A percentile compares a stretch with the other conserved stretches of the same genome.
These are phyloP conservation scores for Parauchenoglanis ngamensis DNA, from an alignment of 2,797 vertebrate species.

Conservation along the genomic window DNA sequence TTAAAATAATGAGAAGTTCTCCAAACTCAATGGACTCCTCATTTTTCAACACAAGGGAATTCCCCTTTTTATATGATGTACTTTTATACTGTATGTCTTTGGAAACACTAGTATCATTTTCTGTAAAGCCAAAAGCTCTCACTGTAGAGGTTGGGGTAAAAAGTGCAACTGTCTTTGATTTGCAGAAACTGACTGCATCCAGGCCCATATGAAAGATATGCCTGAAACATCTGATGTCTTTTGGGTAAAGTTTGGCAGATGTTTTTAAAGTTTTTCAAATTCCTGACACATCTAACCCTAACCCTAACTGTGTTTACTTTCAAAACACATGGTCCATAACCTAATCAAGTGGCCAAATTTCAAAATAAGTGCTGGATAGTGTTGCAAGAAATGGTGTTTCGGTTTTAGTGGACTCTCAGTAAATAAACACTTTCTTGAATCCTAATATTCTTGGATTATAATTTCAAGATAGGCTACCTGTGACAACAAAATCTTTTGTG, in stretches of 20 bases:
- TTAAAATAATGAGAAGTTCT: background rate
- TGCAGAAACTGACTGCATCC: conserved; percentile 45
- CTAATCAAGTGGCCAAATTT: conserved; percentile 30
- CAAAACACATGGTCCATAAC: conserved; percentile 48
- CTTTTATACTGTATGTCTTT: conserved; percentile 43
- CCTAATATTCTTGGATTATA: background rate
- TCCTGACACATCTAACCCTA: conserved; percentile 45
- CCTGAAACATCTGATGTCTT: conserved; percentile 59
- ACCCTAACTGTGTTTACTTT: conserved; percentile 29
- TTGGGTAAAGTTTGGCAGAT: conserved; percentile 50
- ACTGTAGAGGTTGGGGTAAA: conserved; percentile 50
- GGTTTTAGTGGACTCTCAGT: conserved; percentile 23
- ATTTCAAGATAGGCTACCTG: background rate
- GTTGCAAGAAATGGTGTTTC: conserved; percentile 53
- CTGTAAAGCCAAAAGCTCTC: conserved; percentile 31
- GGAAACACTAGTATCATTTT: conserved; percentile 46
- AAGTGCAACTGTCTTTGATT: conserved; percentile 52
- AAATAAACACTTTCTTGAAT: background rate
- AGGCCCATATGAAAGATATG: conserved; percentile 51
- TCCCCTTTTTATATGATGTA: too few relatives aligned
- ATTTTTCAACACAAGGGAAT: too few relatives aligned
- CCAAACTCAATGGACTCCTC: too few relatives aligned
- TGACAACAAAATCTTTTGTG: background rate
- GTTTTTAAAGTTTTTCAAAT: conserved; percentile 57
- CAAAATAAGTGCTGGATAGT: conserved; percentile 41